These are phyloP conservation scores for Xyrichtys novacula DNA, from an alignment of 2,797 vertebrate genomes.

Conservation along the genomic window DNA sequence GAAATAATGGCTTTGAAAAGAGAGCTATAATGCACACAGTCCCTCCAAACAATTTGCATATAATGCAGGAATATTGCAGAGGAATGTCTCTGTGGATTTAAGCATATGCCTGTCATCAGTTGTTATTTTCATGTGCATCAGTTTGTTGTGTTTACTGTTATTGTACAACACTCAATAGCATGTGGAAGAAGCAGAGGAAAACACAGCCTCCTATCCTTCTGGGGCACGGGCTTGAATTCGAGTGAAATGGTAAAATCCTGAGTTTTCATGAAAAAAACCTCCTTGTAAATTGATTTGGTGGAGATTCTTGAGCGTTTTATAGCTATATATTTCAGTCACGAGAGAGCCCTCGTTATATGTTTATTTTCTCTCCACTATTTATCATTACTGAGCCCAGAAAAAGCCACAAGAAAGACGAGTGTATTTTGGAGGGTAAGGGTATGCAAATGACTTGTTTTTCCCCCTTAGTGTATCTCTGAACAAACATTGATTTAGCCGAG, in stretches of 20 bases:
- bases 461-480: conserved; percentile 33
- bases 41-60: conserved; percentile 9
- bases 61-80: conserved; percentile 8
- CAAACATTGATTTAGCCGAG: conserved; percentile 54
- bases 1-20: not conserved
- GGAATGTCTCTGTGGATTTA: conserved; percentile 15
- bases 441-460: conserved; percentile 61
- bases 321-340: conserved; percentile 15
- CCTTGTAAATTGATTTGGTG: conserved; percentile 7
- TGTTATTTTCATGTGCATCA: conserved; percentile 14
- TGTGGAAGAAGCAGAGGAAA: not conserved
- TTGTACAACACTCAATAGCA: conserved; percentile 7
- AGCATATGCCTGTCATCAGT: conserved; percentile 22
- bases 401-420: conserved; percentile 10
- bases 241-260: not conserved
- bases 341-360: conserved; percentile 1
- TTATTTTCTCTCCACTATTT: conserved; percentile 17
- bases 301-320: conserved; percentile 14
- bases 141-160: conserved; percentile 18
- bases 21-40: not conserved
- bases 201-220: not conserved
- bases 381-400: conserved; percentile 26
- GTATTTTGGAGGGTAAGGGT: conserved; percentile 9
- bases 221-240: not conserved
- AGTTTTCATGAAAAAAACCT: not conserved